A percentile compares a stretch with the other conserved stretches of the same genome.
Conservation (phyloP, 2,888 invertebrate genomes). For the Cacoxenus indagator region DNA sequence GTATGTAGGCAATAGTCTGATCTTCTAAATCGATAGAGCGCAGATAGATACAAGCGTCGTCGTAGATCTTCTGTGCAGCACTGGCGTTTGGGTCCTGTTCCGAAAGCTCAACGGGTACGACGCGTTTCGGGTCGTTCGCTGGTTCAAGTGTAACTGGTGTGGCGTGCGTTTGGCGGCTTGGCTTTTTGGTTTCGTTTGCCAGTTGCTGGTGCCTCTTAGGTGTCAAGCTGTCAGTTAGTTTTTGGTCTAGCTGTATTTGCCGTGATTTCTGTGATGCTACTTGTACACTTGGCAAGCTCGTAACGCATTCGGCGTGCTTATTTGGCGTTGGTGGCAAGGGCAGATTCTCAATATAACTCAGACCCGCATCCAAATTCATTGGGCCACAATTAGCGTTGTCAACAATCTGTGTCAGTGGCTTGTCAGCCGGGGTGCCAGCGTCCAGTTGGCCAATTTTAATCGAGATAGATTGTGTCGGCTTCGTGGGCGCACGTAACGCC, state of each 20-base stretch:
- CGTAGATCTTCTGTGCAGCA: constrained; percentile 56
- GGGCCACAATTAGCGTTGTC: background rate
- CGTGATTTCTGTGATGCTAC: too few relatives aligned
- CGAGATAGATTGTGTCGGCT: constrained; percentile 56
- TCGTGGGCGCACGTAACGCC: constrained; percentile 59
- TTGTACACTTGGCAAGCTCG: background rate
- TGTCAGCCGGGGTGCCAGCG: constrained; percentile 1
- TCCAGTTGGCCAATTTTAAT: background rate
- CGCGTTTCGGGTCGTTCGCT: constrained; percentile 17
- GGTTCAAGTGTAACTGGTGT: constrained; percentile 46
- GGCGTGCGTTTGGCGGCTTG: constrained; percentile 34
- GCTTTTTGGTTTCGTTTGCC: constrained; percentile 33
- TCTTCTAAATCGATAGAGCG: constrained; percentile 58
- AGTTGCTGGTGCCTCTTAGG: constrained; percentile 54
- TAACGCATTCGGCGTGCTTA: background rate
- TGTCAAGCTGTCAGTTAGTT: constrained; percentile 48
- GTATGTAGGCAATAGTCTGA: constrained; percentile 49
- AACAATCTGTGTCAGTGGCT: constrained; percentile 35
- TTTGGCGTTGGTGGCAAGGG: constrained; percentile 59
- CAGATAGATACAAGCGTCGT: constrained; percentile 61
- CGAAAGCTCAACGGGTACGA: background rate
- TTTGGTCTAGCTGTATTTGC: constrained; percentile 23
- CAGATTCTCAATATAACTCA: constrained; percentile 50
- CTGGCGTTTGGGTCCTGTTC: constrained; percentile 14
- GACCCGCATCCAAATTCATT: background rate